A percentile compares a stretch with the other conserved stretches of the same genome.
Conservation (phyloP, 2,888 invertebrate species). For the Nymphalis c-album region DNA sequence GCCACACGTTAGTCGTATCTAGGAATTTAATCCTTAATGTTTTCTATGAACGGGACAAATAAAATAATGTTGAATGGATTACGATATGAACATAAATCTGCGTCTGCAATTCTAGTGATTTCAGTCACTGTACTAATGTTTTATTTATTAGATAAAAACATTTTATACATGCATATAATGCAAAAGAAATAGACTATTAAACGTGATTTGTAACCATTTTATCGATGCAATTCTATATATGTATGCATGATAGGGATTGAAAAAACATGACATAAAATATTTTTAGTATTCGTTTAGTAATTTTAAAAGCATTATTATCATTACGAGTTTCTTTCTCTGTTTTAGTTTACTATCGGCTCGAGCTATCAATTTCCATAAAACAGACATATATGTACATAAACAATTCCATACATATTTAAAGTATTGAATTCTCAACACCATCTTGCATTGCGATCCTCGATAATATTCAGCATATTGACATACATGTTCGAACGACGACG, state of each 20-base stretch:
- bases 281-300: too few species aligned
- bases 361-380: conserved; percentile 16
- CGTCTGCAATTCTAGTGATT: conserved; percentile 19
- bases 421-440: conserved; percentile 1
- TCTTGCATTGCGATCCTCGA: conserved; percentile 33
- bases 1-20: conserved; percentile 17
- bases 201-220: not conserved
- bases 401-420: conserved; percentile 14
- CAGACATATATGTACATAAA: conserved; percentile 17
- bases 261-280: not conserved
- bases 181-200: not conserved
- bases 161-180: not conserved
- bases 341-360: not conserved
- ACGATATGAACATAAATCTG: conserved; percentile 27
- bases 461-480: conserved; percentile 36
- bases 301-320: too few species aligned
- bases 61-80: conserved; percentile 22
- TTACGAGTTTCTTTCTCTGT: not conserved
- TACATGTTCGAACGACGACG: conserved; percentile 32
- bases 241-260: not conserved
- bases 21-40: conserved; percentile 13
- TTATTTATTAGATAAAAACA: conserved; percentile 22
- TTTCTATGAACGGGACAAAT: conserved; percentile 31
- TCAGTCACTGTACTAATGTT: conserved; percentile 21
- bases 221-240: not conserved